phyloP scores from a whole-genome alignment of 2,797 vertebrate species.

The Xerus rutilus region DNA sequence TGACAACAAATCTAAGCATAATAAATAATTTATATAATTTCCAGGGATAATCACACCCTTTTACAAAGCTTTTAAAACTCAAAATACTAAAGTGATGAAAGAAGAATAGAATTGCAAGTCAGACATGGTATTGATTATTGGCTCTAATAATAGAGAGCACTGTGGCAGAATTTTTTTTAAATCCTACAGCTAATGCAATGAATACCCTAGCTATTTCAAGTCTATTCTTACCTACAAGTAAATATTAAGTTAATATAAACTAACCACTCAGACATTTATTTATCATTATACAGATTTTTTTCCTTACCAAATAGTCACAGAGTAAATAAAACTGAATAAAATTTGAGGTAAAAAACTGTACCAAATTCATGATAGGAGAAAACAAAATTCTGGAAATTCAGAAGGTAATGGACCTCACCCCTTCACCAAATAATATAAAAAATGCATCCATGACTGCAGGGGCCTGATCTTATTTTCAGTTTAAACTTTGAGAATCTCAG shows the following conservation, averaged over 20 bases:
- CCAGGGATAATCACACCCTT: background rate
- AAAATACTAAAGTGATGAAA: slow-evolving; percentile 37
- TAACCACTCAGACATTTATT: background rate
- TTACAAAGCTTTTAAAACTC: slow-evolving; percentile 19
- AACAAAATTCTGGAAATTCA: slow-evolving; percentile 67
- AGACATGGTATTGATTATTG: slow-evolving; percentile 60
- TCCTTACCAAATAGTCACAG: slow-evolving; percentile 10
- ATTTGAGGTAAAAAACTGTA: slow-evolving; percentile 54
- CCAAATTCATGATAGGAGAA: slow-evolving; percentile 19
- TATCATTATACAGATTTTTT: slow-evolving; percentile 34
- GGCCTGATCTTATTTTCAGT: background rate
- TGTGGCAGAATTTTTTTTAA: background rate
- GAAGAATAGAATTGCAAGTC: background rate
- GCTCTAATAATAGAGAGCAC: background rate
- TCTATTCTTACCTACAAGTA: background rate
- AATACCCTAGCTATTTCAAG: background rate
- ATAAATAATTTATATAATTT: slow-evolving; percentile 8
- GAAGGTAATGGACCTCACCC: slow-evolving; percentile 51
- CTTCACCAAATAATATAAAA: slow-evolving; percentile 20
- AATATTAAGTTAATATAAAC: slow-evolving; percentile 23
- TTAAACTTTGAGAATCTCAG: slow-evolving; percentile 35
- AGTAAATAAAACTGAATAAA: slow-evolving; percentile 47
- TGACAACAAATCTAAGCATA: background rate
- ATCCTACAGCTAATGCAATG: background rate
- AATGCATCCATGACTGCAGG: background rate